Percentiles rank a stretch among this genome's conserved stretches.
These are phyloP conservation scores for Hippopotamus amphibius DNA, from an alignment of 2,113 vertebrate genomes.

Conservation along the genomic window DNA sequence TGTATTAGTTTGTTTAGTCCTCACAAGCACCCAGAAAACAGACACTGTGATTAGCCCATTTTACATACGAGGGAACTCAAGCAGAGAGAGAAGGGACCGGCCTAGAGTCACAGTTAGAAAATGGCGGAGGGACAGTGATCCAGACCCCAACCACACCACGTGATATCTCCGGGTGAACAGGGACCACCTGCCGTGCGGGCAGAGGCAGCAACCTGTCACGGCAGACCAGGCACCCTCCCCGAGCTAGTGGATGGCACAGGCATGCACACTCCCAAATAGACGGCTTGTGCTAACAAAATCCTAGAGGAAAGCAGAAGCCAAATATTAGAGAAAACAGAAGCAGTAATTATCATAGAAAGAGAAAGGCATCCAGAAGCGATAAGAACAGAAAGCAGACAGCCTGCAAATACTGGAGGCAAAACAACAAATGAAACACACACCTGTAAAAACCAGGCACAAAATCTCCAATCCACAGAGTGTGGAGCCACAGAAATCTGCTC, in stretches of 20 bases:
- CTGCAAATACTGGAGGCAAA: not conserved
- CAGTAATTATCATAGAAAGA: not conserved
- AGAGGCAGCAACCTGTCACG: not conserved
- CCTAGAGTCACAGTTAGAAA: not conserved
- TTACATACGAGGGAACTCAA: not conserved
- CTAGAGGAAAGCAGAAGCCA: not conserved
- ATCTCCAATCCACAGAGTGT: not conserved
- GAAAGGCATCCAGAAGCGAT: not conserved
- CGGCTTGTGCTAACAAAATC: not conserved
- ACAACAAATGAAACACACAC: not conserved
- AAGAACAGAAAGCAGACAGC: not conserved
- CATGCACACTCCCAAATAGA: not conserved
- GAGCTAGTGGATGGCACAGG: too few relatives aligned
- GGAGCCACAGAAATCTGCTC: not conserved
- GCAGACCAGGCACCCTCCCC: not conserved
- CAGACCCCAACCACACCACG: not conserved
- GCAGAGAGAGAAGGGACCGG: not conserved
- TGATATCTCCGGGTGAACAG: not conserved
- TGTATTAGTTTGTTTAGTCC: not conserved
- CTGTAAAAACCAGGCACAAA: not conserved
- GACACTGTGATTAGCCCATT: not conserved
- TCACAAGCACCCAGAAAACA: not conserved
- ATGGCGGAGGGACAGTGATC: not conserved
- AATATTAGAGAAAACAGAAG: slow-evolving; percentile 12
- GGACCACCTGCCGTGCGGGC: not conserved